These are phyloP conservation scores for Epistrophella euchroma DNA, from an alignment of 2,888 invertebrate species.

Conservation along the genomic window DNA sequence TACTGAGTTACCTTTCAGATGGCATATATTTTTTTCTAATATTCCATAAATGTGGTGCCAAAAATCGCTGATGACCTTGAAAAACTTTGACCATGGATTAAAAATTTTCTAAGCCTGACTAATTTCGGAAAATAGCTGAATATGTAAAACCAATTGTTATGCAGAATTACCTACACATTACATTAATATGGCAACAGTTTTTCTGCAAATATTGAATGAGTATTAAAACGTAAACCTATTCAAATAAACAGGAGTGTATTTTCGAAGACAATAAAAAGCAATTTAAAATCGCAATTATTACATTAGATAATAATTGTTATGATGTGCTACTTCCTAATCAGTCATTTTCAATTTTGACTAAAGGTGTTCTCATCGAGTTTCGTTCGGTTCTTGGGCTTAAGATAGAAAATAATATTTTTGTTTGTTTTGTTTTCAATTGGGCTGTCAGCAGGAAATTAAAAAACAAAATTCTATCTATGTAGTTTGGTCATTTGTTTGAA, in stretches of 20 bases:
- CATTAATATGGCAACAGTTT: too few relatives aligned
- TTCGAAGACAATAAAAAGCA: constrained; percentile 19
- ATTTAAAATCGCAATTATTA: not conserved
- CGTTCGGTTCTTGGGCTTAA: not conserved
- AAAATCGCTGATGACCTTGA: too few relatives aligned
- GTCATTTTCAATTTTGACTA: constrained; percentile 6
- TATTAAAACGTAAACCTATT: not conserved
- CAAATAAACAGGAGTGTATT: not conserved
- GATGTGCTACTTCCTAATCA: constrained; percentile 32
- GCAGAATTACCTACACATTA: too few relatives aligned
- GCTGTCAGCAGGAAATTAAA: constrained; percentile 2
- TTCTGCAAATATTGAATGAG: too few relatives aligned
- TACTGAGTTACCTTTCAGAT: too few relatives aligned
- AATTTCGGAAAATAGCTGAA: too few relatives aligned
- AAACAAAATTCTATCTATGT: not conserved
- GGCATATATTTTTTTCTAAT: too few relatives aligned
- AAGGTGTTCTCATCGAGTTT: not conserved
- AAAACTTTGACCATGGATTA: too few relatives aligned
- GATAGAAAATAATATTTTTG: not conserved
- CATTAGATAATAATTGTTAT: constrained; percentile 4
- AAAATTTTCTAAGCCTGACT: too few relatives aligned
- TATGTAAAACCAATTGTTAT: too few relatives aligned
- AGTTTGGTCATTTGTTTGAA: not conserved
- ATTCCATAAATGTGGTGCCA: too few relatives aligned
- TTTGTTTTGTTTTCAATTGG: not conserved